Evolutionary conservation across 1,140 invertebrate genomes (phyloP), one percentile per base, ranked within the genome.

Genomic region (Heliconius melpomene): DNA sequence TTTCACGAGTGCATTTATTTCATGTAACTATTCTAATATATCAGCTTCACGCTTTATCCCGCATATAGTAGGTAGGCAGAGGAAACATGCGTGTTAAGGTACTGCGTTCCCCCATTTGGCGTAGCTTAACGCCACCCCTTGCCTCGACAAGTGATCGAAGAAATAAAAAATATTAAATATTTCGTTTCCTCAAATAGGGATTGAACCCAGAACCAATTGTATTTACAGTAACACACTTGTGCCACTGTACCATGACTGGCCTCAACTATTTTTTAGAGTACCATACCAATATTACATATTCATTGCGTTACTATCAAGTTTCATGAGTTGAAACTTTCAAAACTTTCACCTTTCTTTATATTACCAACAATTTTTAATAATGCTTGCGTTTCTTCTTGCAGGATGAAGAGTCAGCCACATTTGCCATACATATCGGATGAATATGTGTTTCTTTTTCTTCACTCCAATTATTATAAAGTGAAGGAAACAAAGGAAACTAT

Each of bases 401-500:
- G 95, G 95, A 93, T 96, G 90, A 91, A 93, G 26, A 92, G 92
- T 13, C 95, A 96, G 86, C 93, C 95, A 0, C 95, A 96, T 86
- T 85, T 96, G 77, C 95, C 95, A 2, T 89, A 95, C 80, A 95
- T 96, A 66, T 95, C 94, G 1, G 95, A 96, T 74, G 95, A 95
- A 79, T 96, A 95, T 84, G 85, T 96, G 50, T 91, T 93, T 70
- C 89, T 96, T 46, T 96, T 96, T 85, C 91, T 96, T 2, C 95
- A 96, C 87, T 95, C 95, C 57, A 95, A 95, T 85, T 95, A 95
- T 85, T 96, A 95, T 87, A 94, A 95, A 52, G 87, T 95, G 23
- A 95, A 96, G 73, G 95, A 95, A 79, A 95, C 95, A 11, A 96
- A 96, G 85, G 94, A 93, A 32, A 95, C 95, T 7, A 95, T 96